Evolutionary conservation across 1,140 invertebrate species (phyloP), one percentile per base, ranked within the genome.

Genomic region (Dendrolimus kikuchii): DNA sequence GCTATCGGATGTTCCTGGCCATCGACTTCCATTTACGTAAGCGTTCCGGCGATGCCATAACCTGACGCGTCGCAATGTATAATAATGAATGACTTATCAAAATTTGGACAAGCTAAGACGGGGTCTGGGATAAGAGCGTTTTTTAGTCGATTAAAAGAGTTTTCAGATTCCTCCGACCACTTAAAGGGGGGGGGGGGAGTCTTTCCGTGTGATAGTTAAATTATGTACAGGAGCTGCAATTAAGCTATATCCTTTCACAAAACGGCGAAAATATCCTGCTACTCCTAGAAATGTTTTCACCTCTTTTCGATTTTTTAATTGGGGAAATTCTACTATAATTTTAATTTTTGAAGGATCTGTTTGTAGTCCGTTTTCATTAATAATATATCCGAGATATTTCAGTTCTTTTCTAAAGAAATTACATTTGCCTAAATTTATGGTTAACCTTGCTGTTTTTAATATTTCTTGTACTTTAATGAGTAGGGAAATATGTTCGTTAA

Each of bases 181-280:
- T 9, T 40, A 41, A 70, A 63, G n/a, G n/a, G n/a, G n/a, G n/a
- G n/a, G 54, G 55, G 59, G n/a, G 48, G 38, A 58, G 6, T 57
- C 62, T 45, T 68, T 64, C 46, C 69, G 76, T 53, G n/a, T n/a
- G n/a, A 72, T 74, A 40, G 69, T 54, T 5, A 89, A 59, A 39
- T 66, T 42, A 55, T 77, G 69, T 5, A 89, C 54, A 7, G 86
- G 82, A 2, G 57, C 65, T 6, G 71, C 68, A 4, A 86, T n/a
- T 6, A 63, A 60, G 5, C 79, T 60, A 48, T 86, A 74, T 44
- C 86, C 61, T 42, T 65, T 61, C 6, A 88, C 62, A 55, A 88
- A 90, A 23, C 81, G 62, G 42, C 82, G 62, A 52, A 88, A 89
- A 65, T 80, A 90, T 23, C 69, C 66, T 10, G 68, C 57, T 46